These are phyloP conservation scores for Antheraea assamensis DNA, from an alignment of 2,888 invertebrate species.

Conservation along the genomic window DNA sequence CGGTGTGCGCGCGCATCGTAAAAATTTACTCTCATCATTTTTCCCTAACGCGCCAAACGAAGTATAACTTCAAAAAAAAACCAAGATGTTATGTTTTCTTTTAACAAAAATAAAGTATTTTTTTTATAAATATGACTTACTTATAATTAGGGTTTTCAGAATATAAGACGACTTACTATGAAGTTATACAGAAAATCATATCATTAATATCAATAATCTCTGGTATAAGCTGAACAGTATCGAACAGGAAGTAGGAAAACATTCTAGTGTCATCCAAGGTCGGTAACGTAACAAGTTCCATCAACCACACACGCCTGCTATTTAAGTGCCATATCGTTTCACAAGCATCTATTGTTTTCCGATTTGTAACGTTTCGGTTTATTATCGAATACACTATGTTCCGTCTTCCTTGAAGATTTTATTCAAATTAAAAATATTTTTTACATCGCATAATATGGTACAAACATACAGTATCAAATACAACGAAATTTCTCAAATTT, in stretches of 20 bases:
- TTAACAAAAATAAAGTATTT: not conserved
- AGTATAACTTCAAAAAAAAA: not conserved
- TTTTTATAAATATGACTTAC: not conserved
- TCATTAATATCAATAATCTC: not conserved
- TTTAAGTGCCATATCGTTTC: conserved; percentile 52
- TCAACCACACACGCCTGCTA: conserved; percentile 54
- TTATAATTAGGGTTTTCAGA: not conserved
- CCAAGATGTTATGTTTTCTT: not conserved
- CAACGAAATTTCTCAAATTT: not conserved
- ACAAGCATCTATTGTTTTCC: conserved; percentile 60
- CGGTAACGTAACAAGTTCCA: conserved; percentile 59
- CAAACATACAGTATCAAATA: not conserved
- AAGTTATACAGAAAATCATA: not conserved
- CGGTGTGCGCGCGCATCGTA: too few relatives aligned
- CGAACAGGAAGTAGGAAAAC: conserved; percentile 80
- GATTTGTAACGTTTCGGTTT: conserved; percentile 59
- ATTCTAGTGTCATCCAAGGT: conserved; percentile 75
- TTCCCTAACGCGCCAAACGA: too few relatives aligned
- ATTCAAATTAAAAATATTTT: conserved; percentile 7
- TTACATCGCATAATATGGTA: not conserved
- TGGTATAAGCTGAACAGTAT: conserved; percentile 61
- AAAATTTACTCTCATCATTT: too few relatives aligned
- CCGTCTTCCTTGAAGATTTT: conserved; percentile 24
- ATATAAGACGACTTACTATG: not conserved
- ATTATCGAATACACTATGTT: conserved; percentile 34